phyloP scores from a whole-genome alignment of 1,140 invertebrate genomes.

The Diabrotica virgifera region DNA sequence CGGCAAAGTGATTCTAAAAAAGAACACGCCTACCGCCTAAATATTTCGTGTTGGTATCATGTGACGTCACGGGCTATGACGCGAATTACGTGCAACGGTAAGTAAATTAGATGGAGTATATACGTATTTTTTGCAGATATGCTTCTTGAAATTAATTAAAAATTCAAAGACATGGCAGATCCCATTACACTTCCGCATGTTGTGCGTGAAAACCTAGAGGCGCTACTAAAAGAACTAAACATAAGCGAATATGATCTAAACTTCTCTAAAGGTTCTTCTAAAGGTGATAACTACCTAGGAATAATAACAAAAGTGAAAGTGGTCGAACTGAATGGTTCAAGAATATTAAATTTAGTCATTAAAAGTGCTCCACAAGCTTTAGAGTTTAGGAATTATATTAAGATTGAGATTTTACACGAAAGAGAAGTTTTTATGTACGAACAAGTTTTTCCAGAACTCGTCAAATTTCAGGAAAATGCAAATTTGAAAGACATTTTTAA shows the following conservation, averaged over 20 bases:
- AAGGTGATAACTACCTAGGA: constrained; percentile 47
- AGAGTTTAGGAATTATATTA: neutral
- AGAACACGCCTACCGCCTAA: too few relatives aligned
- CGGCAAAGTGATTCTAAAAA: too few relatives aligned
- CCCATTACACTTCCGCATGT: too few relatives aligned
- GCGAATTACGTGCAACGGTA: too few relatives aligned
- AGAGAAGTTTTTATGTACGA: neutral
- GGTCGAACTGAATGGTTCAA: neutral
- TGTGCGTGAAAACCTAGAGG: too few relatives aligned
- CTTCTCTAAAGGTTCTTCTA: constrained; percentile 12
- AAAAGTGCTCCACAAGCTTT: neutral
- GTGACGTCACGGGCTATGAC: too few relatives aligned
- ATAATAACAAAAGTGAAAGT: constrained; percentile 21
- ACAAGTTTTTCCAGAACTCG: neutral
- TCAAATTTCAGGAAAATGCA: neutral
- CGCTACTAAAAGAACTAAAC: neutral
- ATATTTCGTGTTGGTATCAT: too few relatives aligned
- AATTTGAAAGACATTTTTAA: neutral
- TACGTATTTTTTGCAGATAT: too few relatives aligned
- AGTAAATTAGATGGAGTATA: too few relatives aligned
- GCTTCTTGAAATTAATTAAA: too few relatives aligned
- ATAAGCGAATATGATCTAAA: neutral
- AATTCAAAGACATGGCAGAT: too few relatives aligned
- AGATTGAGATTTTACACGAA: neutral
- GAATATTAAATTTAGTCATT: neutral